Evolutionary conservation across 2,888 invertebrate genomes (phyloP), one percentile per base, ranked within the genome.

Genomic region (Athalia cordata): DNA sequence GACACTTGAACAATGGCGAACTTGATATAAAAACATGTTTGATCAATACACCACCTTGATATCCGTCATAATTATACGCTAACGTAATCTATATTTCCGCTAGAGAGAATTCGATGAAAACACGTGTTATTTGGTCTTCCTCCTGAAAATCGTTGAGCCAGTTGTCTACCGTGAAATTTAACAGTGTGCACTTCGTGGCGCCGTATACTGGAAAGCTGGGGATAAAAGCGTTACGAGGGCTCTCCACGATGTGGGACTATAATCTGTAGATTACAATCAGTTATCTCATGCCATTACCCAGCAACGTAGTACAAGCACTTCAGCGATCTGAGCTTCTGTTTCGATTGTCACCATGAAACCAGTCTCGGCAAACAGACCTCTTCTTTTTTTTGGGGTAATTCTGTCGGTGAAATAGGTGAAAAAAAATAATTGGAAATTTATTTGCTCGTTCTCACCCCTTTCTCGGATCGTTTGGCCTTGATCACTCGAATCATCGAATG

Each of bases 181-280:
- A 47, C 57, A 43, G 72, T 13, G n/a, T 29, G n/a, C 57, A 59
- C 13, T 59, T 72, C 9, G 59, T 45, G 72, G 59, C 59, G 15
- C 47, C 59, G 45, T 49, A 59, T 59, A 72, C 72, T 72, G 59
- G 57, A 72, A 59, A 57, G 59, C 59, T 59, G 6, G 15, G 72
- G 72, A 72, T 72, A 47, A 72, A 72, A 72, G 59, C 45, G 72
- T 72, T 59, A 45, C 57, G 47, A 11, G 8, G 57, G 45, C 45
- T n/a, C 52, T n/a, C 45, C 9, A 72, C 6, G 47, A 13, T 47
- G 13, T 29, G 59, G 47, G 43, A 49, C n/a, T 49, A 57, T 59
- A 72, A 72, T 57, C 57, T 59, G 59, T 59, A 59, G 72, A 57
- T 72, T 47, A 59, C n/a, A 47, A 72, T 59, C 59, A 72, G 72